A percentile compares a stretch with the other conserved stretches of the same genome.
Evolutionary conservation across 2,888 invertebrate species (phyloP).

Genomic region (Rhyacophila evoluta): DNA sequence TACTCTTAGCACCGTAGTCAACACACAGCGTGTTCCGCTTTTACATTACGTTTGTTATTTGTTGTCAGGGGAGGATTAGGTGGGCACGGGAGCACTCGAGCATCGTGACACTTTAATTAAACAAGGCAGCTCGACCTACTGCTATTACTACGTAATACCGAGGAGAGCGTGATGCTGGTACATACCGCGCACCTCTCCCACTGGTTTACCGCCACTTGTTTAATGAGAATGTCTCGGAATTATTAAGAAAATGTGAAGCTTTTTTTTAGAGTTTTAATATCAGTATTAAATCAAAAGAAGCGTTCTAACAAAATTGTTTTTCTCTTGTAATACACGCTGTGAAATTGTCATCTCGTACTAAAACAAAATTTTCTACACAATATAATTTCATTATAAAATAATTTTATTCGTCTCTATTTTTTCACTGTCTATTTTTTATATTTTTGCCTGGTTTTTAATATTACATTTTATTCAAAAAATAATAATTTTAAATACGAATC

Average conservation of each 20-base stretch:
- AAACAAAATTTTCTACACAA: no score
- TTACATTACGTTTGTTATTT: slow-evolving; percentile 18
- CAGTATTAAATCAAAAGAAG: slow-evolving; percentile 19
- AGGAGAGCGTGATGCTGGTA: not conserved
- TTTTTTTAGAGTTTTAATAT: slow-evolving; percentile 13
- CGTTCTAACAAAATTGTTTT: not conserved
- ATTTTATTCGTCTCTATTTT: no score
- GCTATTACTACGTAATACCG: not conserved
- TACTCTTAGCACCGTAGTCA: not conserved
- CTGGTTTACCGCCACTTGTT: not conserved
- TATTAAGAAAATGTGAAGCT: not conserved
- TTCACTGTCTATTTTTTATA: no score
- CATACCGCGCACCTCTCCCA: not conserved
- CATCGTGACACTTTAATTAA: slow-evolving; percentile 20
- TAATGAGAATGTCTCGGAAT: not conserved
- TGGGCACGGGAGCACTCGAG: slow-evolving; percentile 12
- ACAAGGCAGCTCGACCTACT: slow-evolving; percentile 17
- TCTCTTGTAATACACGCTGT: not conserved
- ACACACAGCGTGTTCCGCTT: not conserved
- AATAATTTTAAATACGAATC: no score
- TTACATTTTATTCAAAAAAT: no score
- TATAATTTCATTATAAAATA: no score
- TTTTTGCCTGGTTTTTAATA: no score
- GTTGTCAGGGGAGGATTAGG: slow-evolving; percentile 2
- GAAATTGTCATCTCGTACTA: not conserved